phyloP scores from a whole-genome alignment of 2,888 invertebrate species.

The Dolichopus griseipennis region DNA sequence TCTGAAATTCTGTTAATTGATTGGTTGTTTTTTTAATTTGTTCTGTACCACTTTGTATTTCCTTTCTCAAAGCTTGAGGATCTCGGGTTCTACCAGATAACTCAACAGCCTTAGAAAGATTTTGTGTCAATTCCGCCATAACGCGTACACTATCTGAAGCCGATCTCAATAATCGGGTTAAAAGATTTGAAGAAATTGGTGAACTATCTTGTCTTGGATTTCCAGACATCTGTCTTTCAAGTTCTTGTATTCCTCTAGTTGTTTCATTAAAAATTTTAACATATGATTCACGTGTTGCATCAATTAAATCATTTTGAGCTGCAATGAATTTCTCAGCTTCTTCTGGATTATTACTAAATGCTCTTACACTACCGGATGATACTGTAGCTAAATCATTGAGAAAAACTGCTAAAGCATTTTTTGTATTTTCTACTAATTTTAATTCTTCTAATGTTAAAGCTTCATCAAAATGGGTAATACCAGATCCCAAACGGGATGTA shows the following conservation, averaged over 20 bases:
- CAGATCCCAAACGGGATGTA: slow-evolving; percentile 11
- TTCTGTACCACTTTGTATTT: neutral
- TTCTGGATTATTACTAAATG: slow-evolving; percentile 4
- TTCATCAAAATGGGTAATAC: slow-evolving; percentile 12
- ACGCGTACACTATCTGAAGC: slow-evolving; percentile 17
- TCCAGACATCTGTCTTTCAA: neutral
- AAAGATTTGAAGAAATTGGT: neutral
- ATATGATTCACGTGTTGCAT: slow-evolving; percentile 12
- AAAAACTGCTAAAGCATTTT: slow-evolving; percentile 14
- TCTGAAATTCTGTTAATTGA: neutral
- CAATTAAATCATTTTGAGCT: slow-evolving; percentile 15
- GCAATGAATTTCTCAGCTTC: slow-evolving; percentile 9
- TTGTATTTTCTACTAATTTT: slow-evolving; percentile 16
- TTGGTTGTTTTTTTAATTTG: neutral
- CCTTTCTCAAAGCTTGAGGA: neutral
- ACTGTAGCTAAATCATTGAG: slow-evolving; percentile 15
- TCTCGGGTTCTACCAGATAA: neutral
- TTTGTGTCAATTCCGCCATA: slow-evolving; percentile 16
- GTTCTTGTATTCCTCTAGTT: slow-evolving; percentile 11
- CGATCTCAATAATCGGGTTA: slow-evolving; percentile 13
- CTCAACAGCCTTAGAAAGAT: slow-evolving; percentile 18
- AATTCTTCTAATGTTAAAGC: slow-evolving; percentile 13
- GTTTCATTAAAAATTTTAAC: slow-evolving; percentile 12
- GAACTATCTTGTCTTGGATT: neutral
- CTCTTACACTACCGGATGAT: neutral